Evolutionary conservation across 2,888 invertebrate species (phyloP).

Genomic region (Aphodius granarius): DNA sequence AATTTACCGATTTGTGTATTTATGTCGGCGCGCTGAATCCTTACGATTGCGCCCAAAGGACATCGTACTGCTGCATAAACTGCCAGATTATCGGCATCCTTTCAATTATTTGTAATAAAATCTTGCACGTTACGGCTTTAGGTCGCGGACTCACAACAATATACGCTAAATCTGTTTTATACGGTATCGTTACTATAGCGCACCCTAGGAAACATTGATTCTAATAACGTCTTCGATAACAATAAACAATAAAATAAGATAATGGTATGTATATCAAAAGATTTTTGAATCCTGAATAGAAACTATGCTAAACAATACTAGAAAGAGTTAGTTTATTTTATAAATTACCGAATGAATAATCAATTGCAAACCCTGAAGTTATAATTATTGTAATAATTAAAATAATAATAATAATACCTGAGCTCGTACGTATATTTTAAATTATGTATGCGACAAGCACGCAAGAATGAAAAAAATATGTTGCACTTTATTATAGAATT

Average conservation of each 20-base stretch:
- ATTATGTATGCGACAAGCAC: background rate
- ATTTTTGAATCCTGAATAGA: no score
- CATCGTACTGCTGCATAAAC: background rate
- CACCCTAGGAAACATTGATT: background rate
- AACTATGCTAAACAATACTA: no score
- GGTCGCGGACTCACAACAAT: no score
- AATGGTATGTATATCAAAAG: no score
- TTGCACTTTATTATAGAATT: background rate
- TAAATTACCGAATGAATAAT: no score
- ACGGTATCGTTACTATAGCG: background rate
- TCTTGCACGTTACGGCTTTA: background rate
- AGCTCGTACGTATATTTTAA: background rate
- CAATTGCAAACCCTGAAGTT: background rate
- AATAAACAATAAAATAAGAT: background rate
- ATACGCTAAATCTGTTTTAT: background rate
- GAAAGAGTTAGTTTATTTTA: no score
- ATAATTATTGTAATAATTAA: background rate
- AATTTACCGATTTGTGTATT: background rate
- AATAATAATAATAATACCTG: background rate
- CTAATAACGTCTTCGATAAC: background rate
- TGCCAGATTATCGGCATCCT: background rate
- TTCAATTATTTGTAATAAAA: background rate
- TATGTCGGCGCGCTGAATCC: background rate
- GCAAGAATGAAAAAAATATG: background rate
- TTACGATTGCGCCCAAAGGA: background rate